Evolutionary conservation across 1,140 invertebrate genomes (phyloP), one percentile per base, ranked within the genome.

Genomic region (Nasonia giraulti): DNA sequence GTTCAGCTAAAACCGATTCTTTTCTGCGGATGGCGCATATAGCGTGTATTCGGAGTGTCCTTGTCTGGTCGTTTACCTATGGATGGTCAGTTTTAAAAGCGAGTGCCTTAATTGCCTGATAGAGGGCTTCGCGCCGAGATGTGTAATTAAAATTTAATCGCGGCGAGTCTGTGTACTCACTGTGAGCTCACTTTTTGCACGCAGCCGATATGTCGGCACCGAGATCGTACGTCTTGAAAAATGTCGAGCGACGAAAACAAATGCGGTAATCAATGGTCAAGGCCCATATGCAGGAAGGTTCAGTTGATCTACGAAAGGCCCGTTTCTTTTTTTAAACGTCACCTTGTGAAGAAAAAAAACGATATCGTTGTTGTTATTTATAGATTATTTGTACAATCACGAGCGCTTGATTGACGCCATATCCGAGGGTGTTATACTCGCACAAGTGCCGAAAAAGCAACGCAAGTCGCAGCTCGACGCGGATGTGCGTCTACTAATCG

Each of bases 101-200:
- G 62, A 66, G 7, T 68, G 20, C 27, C 11, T 44, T 23, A 68
- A 23, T n/a, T 68, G 66, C 6, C 62, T 11, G 62, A 66, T 66
- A 66, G n/a, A 4, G 62, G 62, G n/a, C 62, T 66, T 66, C 14
- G 14, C 5, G n/a, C 62, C 4, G 7, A 27, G 27, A 78, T 55
- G 47, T 55, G 27, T 78, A 78, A 78, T 78, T 78, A 78, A 62
- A 62, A 66, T 78, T 78, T 66, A 78, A 78, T 78, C 62, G 50
- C 33, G 7, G 0, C 50, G 4, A 37, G 1, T 8, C 6, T 33
- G 50, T 55, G 4, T 8, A 47, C n/a, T n/a, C n/a, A n/a, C 33
- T 50, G 62, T 3, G 20, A 50, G n/a, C 12, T 62, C 12, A 12
- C 14, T 78, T 62, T 44, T 44, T 44, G 33, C 33, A 37, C 5